phyloP scores from a whole-genome alignment of 1,140 invertebrate species.

The Zelostemma sp. region DNA sequence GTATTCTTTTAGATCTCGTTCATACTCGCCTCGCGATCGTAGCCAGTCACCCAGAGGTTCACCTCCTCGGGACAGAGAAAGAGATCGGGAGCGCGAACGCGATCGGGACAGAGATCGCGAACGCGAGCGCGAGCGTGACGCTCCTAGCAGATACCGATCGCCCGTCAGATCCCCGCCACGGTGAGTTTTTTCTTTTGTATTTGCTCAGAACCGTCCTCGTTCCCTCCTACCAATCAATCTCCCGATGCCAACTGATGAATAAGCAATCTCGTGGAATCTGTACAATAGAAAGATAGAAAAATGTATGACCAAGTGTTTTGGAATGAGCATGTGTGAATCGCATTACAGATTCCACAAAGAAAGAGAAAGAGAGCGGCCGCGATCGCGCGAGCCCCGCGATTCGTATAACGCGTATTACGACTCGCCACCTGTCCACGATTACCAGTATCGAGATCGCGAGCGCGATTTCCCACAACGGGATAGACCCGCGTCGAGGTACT shows the following conservation, averaged over 20 bases:
- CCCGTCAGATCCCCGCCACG: not conserved
- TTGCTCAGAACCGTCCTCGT: no score
- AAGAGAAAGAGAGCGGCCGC: conserved; percentile 61
- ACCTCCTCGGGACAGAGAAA: not conserved
- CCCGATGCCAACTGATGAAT: no score
- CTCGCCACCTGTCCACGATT: conserved; percentile 59
- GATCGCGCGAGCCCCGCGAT: conserved; percentile 59
- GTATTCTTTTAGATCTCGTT: not conserved
- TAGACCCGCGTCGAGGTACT: conserved; percentile 55
- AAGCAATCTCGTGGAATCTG: no score
- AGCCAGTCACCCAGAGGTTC: not conserved
- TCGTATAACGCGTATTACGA: conserved; percentile 62
- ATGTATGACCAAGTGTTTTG: not conserved
- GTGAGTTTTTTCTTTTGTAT: conserved; percentile 5
- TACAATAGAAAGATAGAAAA: no score
- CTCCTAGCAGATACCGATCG: not conserved
- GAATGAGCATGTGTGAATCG: conserved; percentile 14
- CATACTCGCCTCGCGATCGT: not conserved
- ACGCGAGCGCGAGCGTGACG: not conserved
- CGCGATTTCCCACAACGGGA: conserved; percentile 51
- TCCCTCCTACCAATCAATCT: no score
- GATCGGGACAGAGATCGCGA: not conserved
- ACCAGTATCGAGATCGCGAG: conserved; percentile 65
- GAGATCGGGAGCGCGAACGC: not conserved
- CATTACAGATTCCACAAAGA: conserved; percentile 64